phyloP scores from a whole-genome alignment of 2,113 vertebrate species.

The Cnemophilus loriae region DNA sequence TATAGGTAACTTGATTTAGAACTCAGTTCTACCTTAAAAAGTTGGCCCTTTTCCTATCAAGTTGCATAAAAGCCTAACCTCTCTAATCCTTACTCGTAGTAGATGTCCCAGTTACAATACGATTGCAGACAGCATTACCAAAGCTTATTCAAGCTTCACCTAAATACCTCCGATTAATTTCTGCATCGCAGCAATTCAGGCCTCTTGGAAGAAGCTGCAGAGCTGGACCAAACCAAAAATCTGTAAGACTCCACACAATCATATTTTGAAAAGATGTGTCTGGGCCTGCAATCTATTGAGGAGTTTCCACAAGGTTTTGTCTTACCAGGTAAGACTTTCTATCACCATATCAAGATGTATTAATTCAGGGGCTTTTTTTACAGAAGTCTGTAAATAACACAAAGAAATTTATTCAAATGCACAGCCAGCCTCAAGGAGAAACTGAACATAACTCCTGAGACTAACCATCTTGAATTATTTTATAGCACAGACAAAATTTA shows the following conservation, averaged over 20 bases:
- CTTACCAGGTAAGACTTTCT: background rate
- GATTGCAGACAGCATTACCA: background rate
- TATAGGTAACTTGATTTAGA: background rate
- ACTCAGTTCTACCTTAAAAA: background rate
- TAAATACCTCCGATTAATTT: background rate
- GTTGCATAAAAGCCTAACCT: background rate
- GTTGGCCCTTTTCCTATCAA: background rate
- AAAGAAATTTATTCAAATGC: background rate
- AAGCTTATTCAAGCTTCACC: background rate
- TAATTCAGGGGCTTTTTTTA: background rate
- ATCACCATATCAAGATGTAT: background rate
- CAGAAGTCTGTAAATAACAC: background rate
- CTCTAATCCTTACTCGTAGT: background rate
- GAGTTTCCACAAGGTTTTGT: background rate
- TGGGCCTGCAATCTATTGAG: background rate
- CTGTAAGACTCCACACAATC: accelerated
- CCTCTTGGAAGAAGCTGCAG: background rate
- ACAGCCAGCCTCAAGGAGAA: background rate
- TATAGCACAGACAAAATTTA: background rate
- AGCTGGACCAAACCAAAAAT: background rate
- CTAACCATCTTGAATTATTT: background rate
- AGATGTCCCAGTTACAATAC: background rate
- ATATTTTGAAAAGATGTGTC: background rate
- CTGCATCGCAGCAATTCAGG: background rate
- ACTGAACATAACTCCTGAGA: background rate